phyloP scores from a whole-genome alignment of 2,113 vertebrate genomes.

The Engystomops pustulosus region DNA sequence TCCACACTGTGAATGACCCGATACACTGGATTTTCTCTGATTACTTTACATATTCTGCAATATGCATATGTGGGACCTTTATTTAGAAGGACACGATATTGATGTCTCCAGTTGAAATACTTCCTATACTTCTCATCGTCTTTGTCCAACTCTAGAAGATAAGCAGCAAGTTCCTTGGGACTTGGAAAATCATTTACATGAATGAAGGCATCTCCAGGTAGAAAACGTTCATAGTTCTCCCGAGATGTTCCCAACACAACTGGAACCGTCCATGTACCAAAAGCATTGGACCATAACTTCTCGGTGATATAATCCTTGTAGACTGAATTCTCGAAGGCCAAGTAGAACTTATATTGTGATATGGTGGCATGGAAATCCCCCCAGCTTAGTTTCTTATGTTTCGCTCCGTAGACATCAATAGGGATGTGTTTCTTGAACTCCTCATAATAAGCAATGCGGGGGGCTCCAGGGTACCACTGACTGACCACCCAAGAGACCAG shows the following conservation, averaged over 20 bases:
- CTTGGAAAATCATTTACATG: conserved; percentile 75
- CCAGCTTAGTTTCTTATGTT: conserved; percentile 55
- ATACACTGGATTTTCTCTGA: conserved; percentile 60
- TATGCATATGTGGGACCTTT: conserved; percentile 64
- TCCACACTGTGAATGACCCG: conserved; percentile 17
- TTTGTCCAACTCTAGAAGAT: conserved; percentile 66
- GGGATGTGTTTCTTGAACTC: conserved; percentile 65
- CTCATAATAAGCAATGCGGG: conserved; percentile 63
- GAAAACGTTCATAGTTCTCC: conserved; percentile 69
- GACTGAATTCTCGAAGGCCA: conserved; percentile 82
- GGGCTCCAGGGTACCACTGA: conserved; percentile 61
- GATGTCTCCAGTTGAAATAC: conserved; percentile 73
- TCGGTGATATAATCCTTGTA: conserved; percentile 78
- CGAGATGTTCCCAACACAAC: conserved; percentile 76
- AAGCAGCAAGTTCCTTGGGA: conserved; percentile 64
- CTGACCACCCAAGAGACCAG: conserved; percentile 74
- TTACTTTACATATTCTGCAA: conserved; percentile 54
- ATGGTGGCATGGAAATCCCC: conserved; percentile 17
- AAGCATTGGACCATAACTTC: conserved; percentile 78
- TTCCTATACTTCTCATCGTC: conserved; percentile 64
- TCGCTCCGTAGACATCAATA: conserved; percentile 68
- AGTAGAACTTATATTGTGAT: conserved; percentile 69
- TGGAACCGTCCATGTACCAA: conserved; percentile 68
- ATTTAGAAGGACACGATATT: conserved; percentile 62
- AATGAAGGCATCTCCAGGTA: conserved; percentile 78